These are phyloP conservation scores for Nothoprocta perdicaria DNA, from an alignment of 2,113 vertebrate species.

Conservation along the genomic window DNA sequence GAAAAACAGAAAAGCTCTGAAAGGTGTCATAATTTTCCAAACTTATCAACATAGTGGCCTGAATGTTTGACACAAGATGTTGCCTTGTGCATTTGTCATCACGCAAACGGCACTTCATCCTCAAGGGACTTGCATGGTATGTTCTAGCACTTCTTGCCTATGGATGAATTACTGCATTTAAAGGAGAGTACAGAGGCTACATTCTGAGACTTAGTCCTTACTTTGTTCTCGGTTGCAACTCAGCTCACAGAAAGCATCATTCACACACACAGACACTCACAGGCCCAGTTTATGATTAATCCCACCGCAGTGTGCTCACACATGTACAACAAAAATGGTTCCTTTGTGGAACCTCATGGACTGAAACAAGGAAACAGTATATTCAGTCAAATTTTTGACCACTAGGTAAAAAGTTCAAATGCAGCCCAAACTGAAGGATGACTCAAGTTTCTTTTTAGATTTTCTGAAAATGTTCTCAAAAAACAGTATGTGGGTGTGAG, in stretches of 20 bases:
- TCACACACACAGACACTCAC: slow-evolving; percentile 69
- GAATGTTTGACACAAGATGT: slow-evolving; percentile 45
- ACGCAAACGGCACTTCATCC: slow-evolving; percentile 15
- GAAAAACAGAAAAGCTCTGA: slow-evolving; percentile 20
- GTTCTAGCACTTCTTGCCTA: slow-evolving; percentile 59
- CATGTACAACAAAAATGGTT: slow-evolving; percentile 62
- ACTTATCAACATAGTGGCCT: not conserved
- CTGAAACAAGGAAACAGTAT: slow-evolving; percentile 69
- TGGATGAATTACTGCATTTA: slow-evolving; percentile 78
- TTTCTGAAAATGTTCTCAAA: slow-evolving; percentile 62
- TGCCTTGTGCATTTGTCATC: slow-evolving; percentile 41
- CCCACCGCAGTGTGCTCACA: slow-evolving; percentile 50
- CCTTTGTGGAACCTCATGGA: slow-evolving; percentile 72
- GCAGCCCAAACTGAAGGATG: slow-evolving; percentile 58
- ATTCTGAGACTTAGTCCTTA: slow-evolving; percentile 73
- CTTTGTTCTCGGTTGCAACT: slow-evolving; percentile 73
- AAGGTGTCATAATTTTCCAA: slow-evolving; percentile 11
- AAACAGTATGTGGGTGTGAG: slow-evolving; percentile 28
- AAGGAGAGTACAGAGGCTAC: slow-evolving; percentile 76
- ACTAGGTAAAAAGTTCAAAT: slow-evolving; percentile 71
- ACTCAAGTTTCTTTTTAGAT: slow-evolving; percentile 55
- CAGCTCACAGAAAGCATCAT: slow-evolving; percentile 79
- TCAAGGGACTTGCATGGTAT: slow-evolving; percentile 61
- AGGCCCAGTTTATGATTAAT: slow-evolving; percentile 70
- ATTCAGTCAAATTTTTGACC: slow-evolving; percentile 63